phyloP scores from a whole-genome alignment of 2,113 vertebrate species.

The Amblyornis subalaris region DNA sequence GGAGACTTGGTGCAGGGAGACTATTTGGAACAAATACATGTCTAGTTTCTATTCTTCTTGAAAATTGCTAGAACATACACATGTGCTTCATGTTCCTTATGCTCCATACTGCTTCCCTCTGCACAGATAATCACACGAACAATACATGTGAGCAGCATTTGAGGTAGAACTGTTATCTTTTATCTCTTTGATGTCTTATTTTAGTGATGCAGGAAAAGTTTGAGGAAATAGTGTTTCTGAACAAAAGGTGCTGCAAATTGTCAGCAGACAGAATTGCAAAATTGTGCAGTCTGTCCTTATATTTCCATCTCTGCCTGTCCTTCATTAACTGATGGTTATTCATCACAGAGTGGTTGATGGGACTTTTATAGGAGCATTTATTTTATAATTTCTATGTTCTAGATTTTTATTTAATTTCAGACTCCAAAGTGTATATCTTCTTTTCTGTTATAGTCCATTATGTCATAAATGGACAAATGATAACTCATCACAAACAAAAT shows the following conservation, averaged over 20 bases:
- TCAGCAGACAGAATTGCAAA: not conserved
- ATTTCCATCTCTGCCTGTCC: not conserved
- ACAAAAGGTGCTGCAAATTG: conserved; percentile 18
- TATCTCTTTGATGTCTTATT: conserved; percentile 43
- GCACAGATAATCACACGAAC: not conserved
- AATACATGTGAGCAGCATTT: conserved; percentile 28
- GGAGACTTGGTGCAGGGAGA: not conserved
- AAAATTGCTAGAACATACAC: not conserved
- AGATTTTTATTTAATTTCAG: not conserved
- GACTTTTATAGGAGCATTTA: not conserved
- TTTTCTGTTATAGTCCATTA: conserved; percentile 10
- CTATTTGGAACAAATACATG: not conserved
- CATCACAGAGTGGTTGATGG: not conserved
- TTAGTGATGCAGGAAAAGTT: conserved; percentile 3
- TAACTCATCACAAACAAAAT: conserved; percentile 24
- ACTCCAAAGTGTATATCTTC: not conserved
- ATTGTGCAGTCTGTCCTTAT: not conserved
- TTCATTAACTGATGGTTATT: not conserved
- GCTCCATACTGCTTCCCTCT: not conserved
- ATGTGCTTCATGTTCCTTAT: not conserved
- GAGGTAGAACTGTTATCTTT: conserved; percentile 23
- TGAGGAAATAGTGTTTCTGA: conserved; percentile 4
- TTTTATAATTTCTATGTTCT: not conserved
- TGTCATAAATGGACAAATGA: conserved; percentile 33
- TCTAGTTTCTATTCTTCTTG: not conserved